Evolutionary conservation across 2,797 vertebrate species (phyloP).

Genomic region (Smutsia gigantea): DNA sequence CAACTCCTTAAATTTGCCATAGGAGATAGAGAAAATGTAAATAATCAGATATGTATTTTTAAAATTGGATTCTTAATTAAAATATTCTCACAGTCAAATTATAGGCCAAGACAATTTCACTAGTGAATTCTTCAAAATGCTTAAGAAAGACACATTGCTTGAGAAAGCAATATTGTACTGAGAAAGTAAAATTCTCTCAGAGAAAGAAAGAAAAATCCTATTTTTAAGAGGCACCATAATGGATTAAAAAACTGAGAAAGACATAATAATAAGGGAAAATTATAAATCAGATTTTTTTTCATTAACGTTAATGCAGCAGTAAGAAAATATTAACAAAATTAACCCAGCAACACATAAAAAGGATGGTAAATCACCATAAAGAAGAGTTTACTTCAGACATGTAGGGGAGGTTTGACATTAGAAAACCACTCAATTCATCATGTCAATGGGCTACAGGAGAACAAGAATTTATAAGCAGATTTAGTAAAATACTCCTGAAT

Average conservation of each 20-base stretch:
- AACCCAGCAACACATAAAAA: not conserved
- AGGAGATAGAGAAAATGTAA: not conserved
- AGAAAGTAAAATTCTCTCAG: not conserved
- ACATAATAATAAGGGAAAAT: not conserved
- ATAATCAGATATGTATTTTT: not conserved
- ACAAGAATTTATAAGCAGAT: not conserved
- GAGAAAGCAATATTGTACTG: not conserved
- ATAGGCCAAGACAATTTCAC: not conserved
- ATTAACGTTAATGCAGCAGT: not conserved
- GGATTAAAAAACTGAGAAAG: not conserved
- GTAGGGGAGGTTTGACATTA: not conserved
- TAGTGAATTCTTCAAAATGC: not conserved
- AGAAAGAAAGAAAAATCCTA: not conserved
- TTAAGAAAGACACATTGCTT: not conserved
- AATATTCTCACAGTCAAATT: not conserved
- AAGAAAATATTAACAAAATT: slow-evolving; percentile 32
- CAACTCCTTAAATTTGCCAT: not conserved
- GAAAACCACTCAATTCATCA: not conserved
- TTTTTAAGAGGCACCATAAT: not conserved
- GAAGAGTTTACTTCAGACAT: not conserved
- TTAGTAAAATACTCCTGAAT: not conserved
- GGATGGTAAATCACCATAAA: not conserved
- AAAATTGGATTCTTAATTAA: slow-evolving; percentile 15
- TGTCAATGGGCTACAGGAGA: not conserved
- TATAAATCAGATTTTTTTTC: not conserved